Base-by-base conservation (phyloP, 2,797 vertebrate species). In the Tenualosa ilisha region DNA sequence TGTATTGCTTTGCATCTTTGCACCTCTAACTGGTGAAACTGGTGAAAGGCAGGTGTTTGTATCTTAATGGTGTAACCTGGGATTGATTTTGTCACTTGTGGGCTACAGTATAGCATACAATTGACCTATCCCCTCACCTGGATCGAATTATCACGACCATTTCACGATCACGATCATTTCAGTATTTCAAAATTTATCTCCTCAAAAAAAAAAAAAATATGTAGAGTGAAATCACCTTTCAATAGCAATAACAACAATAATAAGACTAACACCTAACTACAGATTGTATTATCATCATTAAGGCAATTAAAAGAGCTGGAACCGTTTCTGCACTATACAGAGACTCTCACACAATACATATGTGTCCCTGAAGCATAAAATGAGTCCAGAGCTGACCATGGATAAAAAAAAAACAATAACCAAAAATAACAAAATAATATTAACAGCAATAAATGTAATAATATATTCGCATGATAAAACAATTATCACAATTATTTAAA, bases 231-330 rank as follows among this genome's bases (percentile, higher is more conserved):
- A 84, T 85, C 4, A 83, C 82, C 85, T 85, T 83, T 88, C 59
- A 82, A 85, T 84, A 88, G 87, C 81, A 40, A 81, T 88, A 51
- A 87, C 83, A 88, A 84, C 17, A 81, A 40, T 84, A 82, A 87
- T 84, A 84, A 87, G 59, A 87, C 82, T 86, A 22, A 85, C 88
- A 88, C 83, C 81, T 43, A 85, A 85, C 82, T 82, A 84, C 82
- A 90, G 84, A 88, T 88, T 84, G 83, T 81, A 75, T 87, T 87
- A 84, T 88, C 88, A 84, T 88, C 92, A 91, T 94, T 93, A 94
- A 95, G 91, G 93, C 93, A 92, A 90, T 93, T 89, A 85, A 92
- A 91, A 91, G 81, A 84, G 53, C 84, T 87, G 84, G 85, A 89
- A 88, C 40, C 91, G 54, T 82, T 86, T 75, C 85, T 86, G 86